Evolutionary conservation across 2,113 vertebrate genomes (phyloP).

Genomic region (Erythrocercus mccallii): DNA sequence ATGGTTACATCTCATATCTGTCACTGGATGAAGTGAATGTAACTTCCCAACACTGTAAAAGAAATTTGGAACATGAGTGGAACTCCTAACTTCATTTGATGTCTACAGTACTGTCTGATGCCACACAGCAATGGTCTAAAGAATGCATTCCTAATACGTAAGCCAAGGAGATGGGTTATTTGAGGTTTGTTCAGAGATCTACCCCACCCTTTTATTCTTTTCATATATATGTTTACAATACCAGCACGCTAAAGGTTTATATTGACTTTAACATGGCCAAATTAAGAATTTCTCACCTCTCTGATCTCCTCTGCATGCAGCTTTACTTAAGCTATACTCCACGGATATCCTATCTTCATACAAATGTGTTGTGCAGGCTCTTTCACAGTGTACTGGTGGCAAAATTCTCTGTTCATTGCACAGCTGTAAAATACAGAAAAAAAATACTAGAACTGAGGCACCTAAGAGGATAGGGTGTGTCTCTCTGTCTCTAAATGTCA

Average conservation of each 20-base stretch:
- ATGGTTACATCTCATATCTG: not conserved
- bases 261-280: not conserved
- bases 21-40: not conserved
- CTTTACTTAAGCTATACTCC: not conserved
- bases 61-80: not conserved
- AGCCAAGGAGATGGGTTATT: not conserved
- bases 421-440: not conserved
- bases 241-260: not conserved
- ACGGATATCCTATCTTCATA: not conserved
- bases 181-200: not conserved
- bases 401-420: not conserved
- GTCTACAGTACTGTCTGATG: not conserved
- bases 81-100: constrained; percentile 35
- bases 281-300: not conserved
- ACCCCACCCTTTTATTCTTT: not conserved
- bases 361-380: not conserved
- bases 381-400: not conserved
- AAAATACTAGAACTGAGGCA: not conserved
- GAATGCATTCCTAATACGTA: not conserved
- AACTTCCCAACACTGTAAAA: not conserved
- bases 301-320: not conserved
- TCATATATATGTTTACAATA: not conserved
- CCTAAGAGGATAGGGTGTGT: not conserved
- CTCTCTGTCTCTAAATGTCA: not conserved
- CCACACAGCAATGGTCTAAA: not conserved